Base-by-base conservation (phyloP, 1,140 invertebrate genomes). In the Tetragnatha versicolor region DNA sequence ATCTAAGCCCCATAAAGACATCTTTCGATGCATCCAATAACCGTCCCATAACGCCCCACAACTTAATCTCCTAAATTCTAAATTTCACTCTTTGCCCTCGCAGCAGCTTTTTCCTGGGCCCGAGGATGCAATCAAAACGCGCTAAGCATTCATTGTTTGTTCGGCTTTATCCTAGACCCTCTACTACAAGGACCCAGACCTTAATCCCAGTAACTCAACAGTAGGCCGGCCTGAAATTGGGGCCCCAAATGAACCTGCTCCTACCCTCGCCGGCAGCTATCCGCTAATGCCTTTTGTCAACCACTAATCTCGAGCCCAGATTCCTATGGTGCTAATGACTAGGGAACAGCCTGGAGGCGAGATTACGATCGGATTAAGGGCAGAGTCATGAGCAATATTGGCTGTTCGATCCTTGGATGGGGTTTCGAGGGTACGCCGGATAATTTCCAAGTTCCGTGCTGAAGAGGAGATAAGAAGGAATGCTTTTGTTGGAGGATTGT, bases 341-440 rank as follows among this genome's bases (percentile, higher is more conserved):
- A 25, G 39, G 68, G n/a, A 20, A 33, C 68, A 70, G 22, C 27
- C n/a, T 47, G 33, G 33, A 22, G 49, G 20, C 27, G 2, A 37
- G 68, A 70, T 70, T 70, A 70, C 31, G 14, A n/a, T 3, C 12
- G 68, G 68, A 53, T 70, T 70, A 70, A n/a, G 49, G 49, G 9
- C 14, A 22, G 31, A 70, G 45, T 70, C 45, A 70, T 70, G 47
- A 35, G 45, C 49, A 37, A 70, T 70, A 70, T 49, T 70, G 68
- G 68, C 29, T 51, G 55, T 49, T 55, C 42, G 39, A 70, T 70
- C 68, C 68, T 55, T 12, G 20, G 29, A 55, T 20, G 55, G 47
- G 63, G 29, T 47, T 31, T 29, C 63, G 35, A 63, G 17, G 42
- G n/a, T 51, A n/a, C 49, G 17, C 49, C 7, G 10, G n/a, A 22